Conservation (phyloP, 2,113 vertebrate species). For the Thamnaconus septentrionalis region DNA sequence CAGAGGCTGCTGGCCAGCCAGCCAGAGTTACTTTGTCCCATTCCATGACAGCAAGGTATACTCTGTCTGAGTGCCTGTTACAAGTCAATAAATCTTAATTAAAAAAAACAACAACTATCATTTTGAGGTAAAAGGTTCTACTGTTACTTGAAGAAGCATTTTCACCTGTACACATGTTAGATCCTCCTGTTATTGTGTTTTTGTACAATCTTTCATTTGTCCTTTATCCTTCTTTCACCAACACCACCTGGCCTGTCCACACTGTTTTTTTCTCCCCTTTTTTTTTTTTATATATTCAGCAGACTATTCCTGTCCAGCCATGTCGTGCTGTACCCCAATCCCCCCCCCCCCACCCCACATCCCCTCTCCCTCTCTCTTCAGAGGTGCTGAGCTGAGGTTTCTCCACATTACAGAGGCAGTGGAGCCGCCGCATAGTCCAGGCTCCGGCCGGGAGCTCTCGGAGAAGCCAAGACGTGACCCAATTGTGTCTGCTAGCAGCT, state of each 20-base stretch:
- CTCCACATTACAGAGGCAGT: slow-evolving; percentile 12
- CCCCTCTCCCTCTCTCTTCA: slow-evolving; percentile 6
- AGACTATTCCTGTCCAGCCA: slow-evolving; percentile 46
- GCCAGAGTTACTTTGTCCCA: too few species aligned
- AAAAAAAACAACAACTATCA: too few species aligned
- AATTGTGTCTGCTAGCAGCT: slow-evolving; percentile 54
- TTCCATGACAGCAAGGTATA: too few species aligned
- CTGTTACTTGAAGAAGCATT: too few species aligned
- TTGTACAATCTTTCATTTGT: slow-evolving; percentile 10
- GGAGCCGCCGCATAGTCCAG: slow-evolving; percentile 6
- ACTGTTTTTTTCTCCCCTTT: slow-evolving; percentile 2
- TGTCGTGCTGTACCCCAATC: not conserved
- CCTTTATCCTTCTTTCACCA: slow-evolving; percentile 15
- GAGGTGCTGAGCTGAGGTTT: slow-evolving; percentile 42
- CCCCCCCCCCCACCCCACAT: not conserved
- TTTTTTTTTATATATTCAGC: slow-evolving; percentile 39
- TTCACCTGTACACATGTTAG: too few species aligned
- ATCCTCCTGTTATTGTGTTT: slow-evolving; percentile 2
- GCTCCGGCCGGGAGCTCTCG: slow-evolving; percentile 6
- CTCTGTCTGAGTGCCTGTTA: too few species aligned
- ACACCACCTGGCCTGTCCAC: slow-evolving; percentile 48
- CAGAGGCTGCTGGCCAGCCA: too few species aligned
- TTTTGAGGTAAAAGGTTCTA: too few species aligned
- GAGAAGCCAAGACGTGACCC: slow-evolving; percentile 56
- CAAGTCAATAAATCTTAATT: too few species aligned